These are phyloP conservation scores for Clarias fuscus DNA, from an alignment of 2,797 vertebrate genomes.

Conservation along the genomic window DNA sequence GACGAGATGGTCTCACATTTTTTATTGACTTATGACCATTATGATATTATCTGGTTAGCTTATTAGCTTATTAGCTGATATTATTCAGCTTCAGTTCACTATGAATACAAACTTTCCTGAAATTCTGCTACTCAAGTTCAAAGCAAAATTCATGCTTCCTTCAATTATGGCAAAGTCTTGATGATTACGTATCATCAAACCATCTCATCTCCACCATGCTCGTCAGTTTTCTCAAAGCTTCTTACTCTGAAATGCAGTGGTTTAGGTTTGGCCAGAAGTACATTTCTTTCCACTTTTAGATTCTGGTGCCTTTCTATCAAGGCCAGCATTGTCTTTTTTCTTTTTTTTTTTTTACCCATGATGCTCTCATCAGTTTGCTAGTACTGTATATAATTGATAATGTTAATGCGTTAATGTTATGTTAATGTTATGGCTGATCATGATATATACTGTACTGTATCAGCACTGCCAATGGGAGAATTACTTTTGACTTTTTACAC, in stretches of 20 bases:
- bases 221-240: not conserved
- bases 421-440: no score
- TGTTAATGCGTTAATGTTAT: no score
- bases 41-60: not conserved
- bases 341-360: no score
- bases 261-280: not conserved
- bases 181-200: not conserved
- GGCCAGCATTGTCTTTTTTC: no score
- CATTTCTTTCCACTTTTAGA: no score
- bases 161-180: not conserved
- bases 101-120: not conserved
- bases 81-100: not conserved
- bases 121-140: not conserved
- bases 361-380: no score
- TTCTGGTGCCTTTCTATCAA: no score
- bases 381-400: no score
- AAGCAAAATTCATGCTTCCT: not conserved
- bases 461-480: not conserved
- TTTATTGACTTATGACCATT: no score
- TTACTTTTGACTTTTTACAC: not conserved
- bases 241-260: not conserved
- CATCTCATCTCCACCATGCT: not conserved
- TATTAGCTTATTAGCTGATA: not conserved
- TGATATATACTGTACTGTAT: no score
- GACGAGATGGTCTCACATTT: no score